Conservation (phyloP, 2,797 vertebrate genomes). For the Hypotaenidia okinawae region DNA sequence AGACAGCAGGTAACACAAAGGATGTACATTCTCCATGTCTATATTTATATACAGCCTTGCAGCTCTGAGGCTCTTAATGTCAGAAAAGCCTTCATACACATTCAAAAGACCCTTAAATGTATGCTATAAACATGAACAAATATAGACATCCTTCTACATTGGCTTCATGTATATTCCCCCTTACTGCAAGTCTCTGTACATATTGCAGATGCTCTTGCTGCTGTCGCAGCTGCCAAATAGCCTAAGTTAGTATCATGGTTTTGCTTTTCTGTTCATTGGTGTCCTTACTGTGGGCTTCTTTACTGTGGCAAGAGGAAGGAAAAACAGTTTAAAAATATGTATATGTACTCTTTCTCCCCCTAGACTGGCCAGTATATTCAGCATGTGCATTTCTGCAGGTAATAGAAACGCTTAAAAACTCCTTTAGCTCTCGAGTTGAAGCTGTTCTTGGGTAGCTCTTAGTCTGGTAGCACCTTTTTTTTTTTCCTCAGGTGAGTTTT, state of each 20-base stretch:
- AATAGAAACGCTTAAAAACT: neutral
- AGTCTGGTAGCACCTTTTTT: neutral
- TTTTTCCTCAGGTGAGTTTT: neutral
- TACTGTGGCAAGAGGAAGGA: neutral
- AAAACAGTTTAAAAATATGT: neutral
- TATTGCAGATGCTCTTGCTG: neutral
- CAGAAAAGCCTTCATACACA: neutral
- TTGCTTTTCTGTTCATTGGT: neutral
- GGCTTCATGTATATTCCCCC: neutral
- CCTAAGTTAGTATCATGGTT: neutral
- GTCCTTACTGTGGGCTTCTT: neutral
- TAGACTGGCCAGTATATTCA: neutral
- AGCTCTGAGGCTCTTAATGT: neutral
- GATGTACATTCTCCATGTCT: neutral
- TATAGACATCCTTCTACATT: neutral
- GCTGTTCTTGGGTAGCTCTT: neutral
- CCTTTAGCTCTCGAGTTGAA: neutral
- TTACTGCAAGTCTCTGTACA: neutral
- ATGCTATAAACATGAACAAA: neutral
- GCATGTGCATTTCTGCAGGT: neutral
- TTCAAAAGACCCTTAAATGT: neutral
- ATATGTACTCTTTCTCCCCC: no score
- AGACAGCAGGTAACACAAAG: neutral
- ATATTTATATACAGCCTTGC: neutral
- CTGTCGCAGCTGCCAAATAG: neutral